Conservation (phyloP, 2,888 invertebrate genomes). For the Argyresthia albistria region DNA sequence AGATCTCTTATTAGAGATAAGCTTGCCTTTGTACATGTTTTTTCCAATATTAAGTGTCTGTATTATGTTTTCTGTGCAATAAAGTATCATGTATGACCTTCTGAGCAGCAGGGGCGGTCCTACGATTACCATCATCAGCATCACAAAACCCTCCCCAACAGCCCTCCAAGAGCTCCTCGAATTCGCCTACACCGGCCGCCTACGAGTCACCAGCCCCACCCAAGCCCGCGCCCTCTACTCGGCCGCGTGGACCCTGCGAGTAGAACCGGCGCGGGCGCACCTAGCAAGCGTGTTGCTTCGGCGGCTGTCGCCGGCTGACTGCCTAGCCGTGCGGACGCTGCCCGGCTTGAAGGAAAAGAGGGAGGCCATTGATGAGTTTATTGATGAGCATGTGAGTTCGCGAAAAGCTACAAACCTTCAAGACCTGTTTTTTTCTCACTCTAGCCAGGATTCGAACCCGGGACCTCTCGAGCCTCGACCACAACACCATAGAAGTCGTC, state of each 20-base stretch:
- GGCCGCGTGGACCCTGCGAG: constrained; percentile 83
- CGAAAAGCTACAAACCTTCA: too few relatives aligned
- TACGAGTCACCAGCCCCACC: constrained; percentile 54
- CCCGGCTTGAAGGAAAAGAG: constrained; percentile 74
- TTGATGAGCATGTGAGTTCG: constrained; percentile 77
- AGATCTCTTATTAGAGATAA: too few relatives aligned
- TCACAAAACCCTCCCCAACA: background rate
- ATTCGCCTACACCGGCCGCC: constrained; percentile 86
- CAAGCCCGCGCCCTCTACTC: constrained; percentile 82
- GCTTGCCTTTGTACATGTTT: too few relatives aligned
- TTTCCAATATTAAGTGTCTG: too few relatives aligned
- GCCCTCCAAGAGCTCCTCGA: constrained; percentile 84
- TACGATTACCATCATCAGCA: too few relatives aligned
- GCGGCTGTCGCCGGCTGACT: constrained; percentile 69
- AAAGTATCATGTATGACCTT: too few relatives aligned
- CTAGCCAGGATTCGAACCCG: too few relatives aligned
- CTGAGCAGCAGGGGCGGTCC: too few relatives aligned
- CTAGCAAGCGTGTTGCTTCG: constrained; percentile 79
- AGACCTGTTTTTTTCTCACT: too few relatives aligned
- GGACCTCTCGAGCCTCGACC: too few relatives aligned
- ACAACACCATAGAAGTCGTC: too few relatives aligned
- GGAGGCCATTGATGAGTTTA: constrained; percentile 75
- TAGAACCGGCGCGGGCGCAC: constrained; percentile 80
- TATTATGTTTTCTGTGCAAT: too few relatives aligned
- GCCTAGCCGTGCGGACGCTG: constrained; percentile 73